Conservation (phyloP, 2,888 invertebrate species). For the Drosophila emarginata region DNA sequence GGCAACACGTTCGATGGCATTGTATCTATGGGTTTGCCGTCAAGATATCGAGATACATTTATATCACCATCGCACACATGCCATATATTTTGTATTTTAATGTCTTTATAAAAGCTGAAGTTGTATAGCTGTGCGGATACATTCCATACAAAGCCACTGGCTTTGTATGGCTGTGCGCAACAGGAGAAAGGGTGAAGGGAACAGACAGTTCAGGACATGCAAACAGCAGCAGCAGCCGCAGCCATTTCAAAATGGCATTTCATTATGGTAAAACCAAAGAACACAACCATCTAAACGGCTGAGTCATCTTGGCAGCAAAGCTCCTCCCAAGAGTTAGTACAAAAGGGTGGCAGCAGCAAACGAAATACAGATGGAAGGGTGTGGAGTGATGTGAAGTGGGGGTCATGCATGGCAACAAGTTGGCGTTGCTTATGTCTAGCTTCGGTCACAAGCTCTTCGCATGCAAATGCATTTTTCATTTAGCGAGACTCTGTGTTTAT, state of each 20-base stretch:
- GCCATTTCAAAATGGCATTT: conserved; percentile 76
- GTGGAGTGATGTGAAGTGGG: conserved; percentile 7
- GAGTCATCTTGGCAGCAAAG: conserved; percentile 55
- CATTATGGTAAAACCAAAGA: conserved; percentile 61
- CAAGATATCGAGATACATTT: conserved; percentile 56
- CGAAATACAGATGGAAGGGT: no score
- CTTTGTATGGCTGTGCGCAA: conserved; percentile 5
- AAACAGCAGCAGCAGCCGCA: conserved; percentile 64
- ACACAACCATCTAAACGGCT: conserved; percentile 47
- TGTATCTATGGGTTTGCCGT: conserved; percentile 57
- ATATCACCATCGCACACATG: conserved; percentile 71
- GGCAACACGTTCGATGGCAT: conserved; percentile 40
- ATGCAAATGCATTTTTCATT: conserved; percentile 64
- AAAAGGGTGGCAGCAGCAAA: not conserved
- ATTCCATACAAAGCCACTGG: conserved; percentile 42
- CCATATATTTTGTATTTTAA: conserved; percentile 72
- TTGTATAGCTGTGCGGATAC: conserved; percentile 56
- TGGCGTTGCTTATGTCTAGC: conserved; percentile 48
- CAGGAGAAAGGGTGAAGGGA: conserved; percentile 16
- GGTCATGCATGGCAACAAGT: conserved; percentile 63
- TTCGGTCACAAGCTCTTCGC: conserved; percentile 35
- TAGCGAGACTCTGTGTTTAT: conserved; percentile 1
- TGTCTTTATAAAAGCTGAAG: conserved; percentile 72
- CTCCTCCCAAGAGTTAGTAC: conserved; percentile 14
- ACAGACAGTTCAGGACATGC: conserved; percentile 54